Evolutionary conservation across 2,797 vertebrate genomes (phyloP), one percentile per base, ranked within the genome.

Genomic region (Hydrolagus colliei): DNA sequence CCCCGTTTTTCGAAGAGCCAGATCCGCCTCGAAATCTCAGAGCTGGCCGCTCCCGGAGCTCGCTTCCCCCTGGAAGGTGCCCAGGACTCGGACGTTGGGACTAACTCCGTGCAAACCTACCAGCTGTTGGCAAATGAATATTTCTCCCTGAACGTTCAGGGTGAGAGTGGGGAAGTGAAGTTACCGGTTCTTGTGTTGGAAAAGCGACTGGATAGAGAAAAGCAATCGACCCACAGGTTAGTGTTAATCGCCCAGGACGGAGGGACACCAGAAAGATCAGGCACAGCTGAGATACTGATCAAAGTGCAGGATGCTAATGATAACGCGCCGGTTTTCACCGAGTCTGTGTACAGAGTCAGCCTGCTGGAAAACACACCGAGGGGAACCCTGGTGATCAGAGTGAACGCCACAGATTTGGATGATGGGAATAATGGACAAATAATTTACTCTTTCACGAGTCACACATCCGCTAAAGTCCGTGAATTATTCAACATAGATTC

Each of bases 171-270:
- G 86, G 96, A 97, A 78, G 97, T 92, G 88, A 96, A 96, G 86
- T 95, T 97, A 90, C 96, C 98, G 0, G 97, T 98, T 90, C 92
- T 99, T 0, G 93, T 98, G 85, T 92, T 99, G 89, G 92, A 97
- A 87, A 97, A 91, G 89, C 87, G 94, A 86, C 89, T 99, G 88
- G 97, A 99, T 90, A 94, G 97, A 80, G 98, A 99, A 90, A 89
- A 92, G 80, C 94, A 94, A 92, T 93, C 94, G 72, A 93, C 92
- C 32, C 95, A 97, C 89, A 94, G 93, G 88, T 93, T 99, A 89
- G 89, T 96, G 88, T 94, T 99, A 88, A 96, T 95, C 0, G 97
- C 98, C 0, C 86, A 96, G 86, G 98, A 99, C 2, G 97, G 97
- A 62, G 97, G 97, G 2, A 93, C 93, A 87, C 96, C 96, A 14